Conservation (phyloP, 2,888 invertebrate species). For the Nymphalis polychloros region DNA sequence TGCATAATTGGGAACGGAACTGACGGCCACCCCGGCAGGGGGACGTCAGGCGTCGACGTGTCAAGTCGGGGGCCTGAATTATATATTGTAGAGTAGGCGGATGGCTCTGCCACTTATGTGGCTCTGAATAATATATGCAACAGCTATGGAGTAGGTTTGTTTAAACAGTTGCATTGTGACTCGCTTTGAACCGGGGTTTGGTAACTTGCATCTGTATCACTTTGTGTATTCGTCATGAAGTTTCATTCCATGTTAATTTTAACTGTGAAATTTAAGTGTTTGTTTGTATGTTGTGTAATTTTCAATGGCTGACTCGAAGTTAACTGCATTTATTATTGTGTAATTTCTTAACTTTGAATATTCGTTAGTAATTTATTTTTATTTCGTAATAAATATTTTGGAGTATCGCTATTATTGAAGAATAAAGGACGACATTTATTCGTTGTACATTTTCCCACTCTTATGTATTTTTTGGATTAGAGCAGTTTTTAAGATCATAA, state of each 20-base stretch:
- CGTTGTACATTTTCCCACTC: too few relatives aligned
- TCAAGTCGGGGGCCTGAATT: constrained; percentile 74
- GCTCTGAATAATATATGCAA: constrained; percentile 72
- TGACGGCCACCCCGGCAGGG: constrained; percentile 60
- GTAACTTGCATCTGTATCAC: constrained; percentile 9
- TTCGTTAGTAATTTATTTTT: too few relatives aligned
- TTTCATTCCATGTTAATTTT: not conserved
- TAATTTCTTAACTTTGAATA: too few relatives aligned
- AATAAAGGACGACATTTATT: too few relatives aligned
- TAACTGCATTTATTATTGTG: too few relatives aligned
- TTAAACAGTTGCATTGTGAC: constrained; percentile 45
- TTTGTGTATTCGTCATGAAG: not conserved
- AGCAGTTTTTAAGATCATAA: too few relatives aligned
- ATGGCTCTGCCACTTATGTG: constrained; percentile 77
- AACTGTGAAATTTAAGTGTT: not conserved
- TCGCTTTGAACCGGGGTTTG: constrained; percentile 25
- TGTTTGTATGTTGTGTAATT: not conserved
- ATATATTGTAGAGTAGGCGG: constrained; percentile 72
- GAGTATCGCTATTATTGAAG: too few relatives aligned
- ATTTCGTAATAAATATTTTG: too few relatives aligned
- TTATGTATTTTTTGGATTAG: too few relatives aligned
- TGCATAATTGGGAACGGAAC: constrained; percentile 78
- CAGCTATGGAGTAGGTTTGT: constrained; percentile 53
- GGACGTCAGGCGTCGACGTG: constrained; percentile 73
- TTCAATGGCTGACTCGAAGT: too few relatives aligned